Evolutionary conservation across 53 echinoderm and acorn worm species (phyloP).

Genomic region (Hippasteria phrygiana): DNA sequence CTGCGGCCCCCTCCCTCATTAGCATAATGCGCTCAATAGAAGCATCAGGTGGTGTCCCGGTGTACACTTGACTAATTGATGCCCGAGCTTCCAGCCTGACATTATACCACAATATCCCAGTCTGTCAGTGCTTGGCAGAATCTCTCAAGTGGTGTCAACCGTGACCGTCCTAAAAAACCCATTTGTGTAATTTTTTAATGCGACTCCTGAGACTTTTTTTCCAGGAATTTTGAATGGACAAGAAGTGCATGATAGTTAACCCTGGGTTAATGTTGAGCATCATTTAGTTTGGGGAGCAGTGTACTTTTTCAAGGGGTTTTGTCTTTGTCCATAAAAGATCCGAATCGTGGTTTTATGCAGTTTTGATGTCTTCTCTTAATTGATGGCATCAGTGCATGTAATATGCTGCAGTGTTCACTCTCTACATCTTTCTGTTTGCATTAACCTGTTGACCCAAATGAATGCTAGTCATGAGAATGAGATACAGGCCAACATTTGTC

Average conservation of each 20-base stretch:
- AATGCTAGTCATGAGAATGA: too few species aligned
- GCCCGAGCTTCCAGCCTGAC: not conserved
- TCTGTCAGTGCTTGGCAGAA: not conserved
- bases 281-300: too few species aligned
- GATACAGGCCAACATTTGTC: too few species aligned
- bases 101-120: not conserved
- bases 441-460: too few species aligned
- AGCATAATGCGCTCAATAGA: constrained; percentile 34
- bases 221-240: not conserved
- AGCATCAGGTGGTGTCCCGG: constrained; percentile 58
- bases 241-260: not conserved
- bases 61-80: constrained; percentile 36
- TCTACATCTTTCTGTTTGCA: too few species aligned
- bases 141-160: not conserved
- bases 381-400: too few species aligned
- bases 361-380: too few species aligned
- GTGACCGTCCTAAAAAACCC: not conserved
- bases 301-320: too few species aligned
- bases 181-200: constrained; percentile 17
- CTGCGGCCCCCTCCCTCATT: not conserved
- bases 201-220: not conserved
- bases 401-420: too few species aligned
- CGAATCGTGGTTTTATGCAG: too few species aligned
- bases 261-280: not conserved
- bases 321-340: too few species aligned